phyloP scores from a whole-genome alignment of 2,797 vertebrate species.

The Pitangus sulphuratus region DNA sequence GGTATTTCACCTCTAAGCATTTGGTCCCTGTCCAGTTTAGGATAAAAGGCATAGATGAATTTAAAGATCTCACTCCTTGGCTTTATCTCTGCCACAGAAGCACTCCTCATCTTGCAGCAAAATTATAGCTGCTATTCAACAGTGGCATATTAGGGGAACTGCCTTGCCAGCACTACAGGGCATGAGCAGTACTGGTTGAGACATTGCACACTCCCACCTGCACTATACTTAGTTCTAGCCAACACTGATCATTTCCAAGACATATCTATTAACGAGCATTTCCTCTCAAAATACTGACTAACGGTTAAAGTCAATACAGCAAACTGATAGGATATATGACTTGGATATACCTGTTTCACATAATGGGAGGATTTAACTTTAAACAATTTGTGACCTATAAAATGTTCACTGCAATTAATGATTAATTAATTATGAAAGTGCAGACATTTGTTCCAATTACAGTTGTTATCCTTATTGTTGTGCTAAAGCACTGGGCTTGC shows the following conservation, averaged over 20 bases:
- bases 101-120: background rate
- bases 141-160: background rate
- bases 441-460: conserved; percentile 38
- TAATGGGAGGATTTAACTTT: conserved; percentile 21
- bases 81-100: background rate
- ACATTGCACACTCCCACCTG: background rate
- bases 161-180: background rate
- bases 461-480: background rate
- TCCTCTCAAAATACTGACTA: conserved; percentile 41
- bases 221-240: background rate
- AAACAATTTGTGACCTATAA: conserved; percentile 36
- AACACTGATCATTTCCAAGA: background rate
- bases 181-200: background rate
- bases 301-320: background rate
- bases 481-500: background rate
- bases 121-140: background rate
- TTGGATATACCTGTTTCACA: background rate
- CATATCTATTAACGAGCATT: background rate
- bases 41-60: background rate
- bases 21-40: background rate
- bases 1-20: background rate
- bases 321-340: background rate
- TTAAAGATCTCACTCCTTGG: background rate
- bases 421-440: conserved; percentile 7
- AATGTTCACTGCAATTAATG: conserved; percentile 20